Conservation (phyloP, 2,888 invertebrate species). For the Ophion costatus region DNA sequence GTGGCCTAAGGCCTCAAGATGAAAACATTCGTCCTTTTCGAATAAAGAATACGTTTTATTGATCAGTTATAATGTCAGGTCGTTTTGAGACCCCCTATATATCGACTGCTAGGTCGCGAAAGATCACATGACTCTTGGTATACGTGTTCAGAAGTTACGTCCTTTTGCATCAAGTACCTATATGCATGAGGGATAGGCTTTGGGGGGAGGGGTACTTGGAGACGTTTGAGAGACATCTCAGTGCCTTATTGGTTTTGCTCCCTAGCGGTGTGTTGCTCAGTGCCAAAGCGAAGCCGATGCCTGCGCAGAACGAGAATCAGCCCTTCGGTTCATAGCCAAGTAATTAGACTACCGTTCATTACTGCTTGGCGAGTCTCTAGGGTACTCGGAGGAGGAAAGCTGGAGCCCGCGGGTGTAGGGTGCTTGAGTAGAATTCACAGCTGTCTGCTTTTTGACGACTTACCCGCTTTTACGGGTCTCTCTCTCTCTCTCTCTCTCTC, state of each 20-base stretch:
- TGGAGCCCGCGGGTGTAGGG: slow-evolving; percentile 25
- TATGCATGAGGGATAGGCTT: too few species aligned
- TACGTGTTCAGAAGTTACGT: too few species aligned
- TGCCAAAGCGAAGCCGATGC: slow-evolving; percentile 20
- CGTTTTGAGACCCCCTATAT: too few species aligned
- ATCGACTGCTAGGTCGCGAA: too few species aligned
- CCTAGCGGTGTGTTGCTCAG: slow-evolving; percentile 50
- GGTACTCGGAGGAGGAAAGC: slow-evolving; percentile 13
- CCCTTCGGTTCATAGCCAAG: slow-evolving; percentile 72
- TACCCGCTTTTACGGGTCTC: slow-evolving; percentile 3
- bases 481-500: background rate
- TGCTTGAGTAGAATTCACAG: slow-evolving; percentile 46
- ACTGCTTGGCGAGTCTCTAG: slow-evolving; percentile 68
- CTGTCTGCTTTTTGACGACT: slow-evolving; percentile 40
- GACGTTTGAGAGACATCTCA: slow-evolving; percentile 75
- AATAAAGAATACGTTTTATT: too few species aligned
- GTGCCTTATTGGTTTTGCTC: slow-evolving; percentile 82
- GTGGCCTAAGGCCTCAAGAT: too few species aligned
- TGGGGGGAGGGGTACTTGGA: background rate
- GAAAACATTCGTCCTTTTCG: too few species aligned
- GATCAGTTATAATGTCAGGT: too few species aligned
- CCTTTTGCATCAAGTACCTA: too few species aligned
- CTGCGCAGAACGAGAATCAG: slow-evolving; percentile 44
- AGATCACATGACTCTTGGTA: background rate
- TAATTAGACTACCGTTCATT: slow-evolving; percentile 82